Percentiles rank a stretch among this genome's conserved stretches.
Conservation (phyloP, 1,140 invertebrate species). For the Drosophila grimshawi region DNA sequence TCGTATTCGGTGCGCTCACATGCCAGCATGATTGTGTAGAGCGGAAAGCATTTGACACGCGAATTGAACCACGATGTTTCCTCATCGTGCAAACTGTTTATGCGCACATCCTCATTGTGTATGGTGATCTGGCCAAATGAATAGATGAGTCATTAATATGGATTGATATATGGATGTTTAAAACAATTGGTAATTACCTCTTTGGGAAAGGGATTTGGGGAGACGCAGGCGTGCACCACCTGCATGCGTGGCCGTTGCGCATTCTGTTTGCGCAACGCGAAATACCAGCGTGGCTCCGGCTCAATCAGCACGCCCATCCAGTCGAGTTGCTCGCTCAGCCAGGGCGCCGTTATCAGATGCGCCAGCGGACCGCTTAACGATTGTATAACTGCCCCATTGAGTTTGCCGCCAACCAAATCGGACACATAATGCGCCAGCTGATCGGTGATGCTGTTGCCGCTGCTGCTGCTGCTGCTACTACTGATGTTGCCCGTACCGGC, state of each 20-base stretch:
- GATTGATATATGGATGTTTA: too few relatives aligned
- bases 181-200: constrained; percentile 85
- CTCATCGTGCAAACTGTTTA: constrained; percentile 86
- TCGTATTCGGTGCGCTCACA: constrained; percentile 89
- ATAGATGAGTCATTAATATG: background rate
- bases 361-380: constrained; percentile 85
- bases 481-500: constrained; percentile 36
- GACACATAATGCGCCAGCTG: constrained; percentile 85
- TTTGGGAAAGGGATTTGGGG: constrained; percentile 89
- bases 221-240: constrained; percentile 90
- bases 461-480: constrained; percentile 14
- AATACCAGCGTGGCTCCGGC: constrained; percentile 89
- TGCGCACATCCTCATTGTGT: constrained; percentile 87
- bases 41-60: constrained; percentile 92
- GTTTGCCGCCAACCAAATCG: constrained; percentile 84
- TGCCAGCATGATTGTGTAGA: constrained; percentile 91
- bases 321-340: constrained; percentile 88
- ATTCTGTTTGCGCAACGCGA: constrained; percentile 86
- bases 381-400: constrained; percentile 85
- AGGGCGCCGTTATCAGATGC: constrained; percentile 84
- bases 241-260: constrained; percentile 86
- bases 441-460: constrained; percentile 61
- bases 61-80: constrained; percentile 85
- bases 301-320: constrained; percentile 91
- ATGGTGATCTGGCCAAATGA: constrained; percentile 86